A percentile compares a stretch with the other conserved stretches of the same genome.
phyloP scores from a whole-genome alignment of 2,797 vertebrate species.

The Champsocephalus gunnari region DNA sequence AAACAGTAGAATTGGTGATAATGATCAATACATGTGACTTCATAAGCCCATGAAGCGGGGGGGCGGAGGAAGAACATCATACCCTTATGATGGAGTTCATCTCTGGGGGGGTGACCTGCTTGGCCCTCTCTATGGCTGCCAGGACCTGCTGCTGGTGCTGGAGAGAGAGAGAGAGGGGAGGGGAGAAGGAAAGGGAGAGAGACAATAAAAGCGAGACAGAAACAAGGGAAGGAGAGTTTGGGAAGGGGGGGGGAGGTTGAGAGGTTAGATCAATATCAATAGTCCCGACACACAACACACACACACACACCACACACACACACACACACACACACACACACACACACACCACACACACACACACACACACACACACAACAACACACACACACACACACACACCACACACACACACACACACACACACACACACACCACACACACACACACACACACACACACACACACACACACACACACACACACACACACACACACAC shows the following conservation, averaged over 20 bases:
- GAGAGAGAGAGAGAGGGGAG: constrained; percentile 15
- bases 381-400: constrained; percentile 21
- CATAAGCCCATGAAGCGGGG: constrained; percentile 5
- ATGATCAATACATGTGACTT: constrained; percentile 40
- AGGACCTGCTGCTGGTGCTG: constrained; percentile 99
- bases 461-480: constrained; percentile 16
- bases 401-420: constrained; percentile 19
- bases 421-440: constrained; percentile 11
- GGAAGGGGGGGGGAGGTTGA: constrained; percentile 37
- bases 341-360: constrained; percentile 8
- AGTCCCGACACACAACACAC: constrained; percentile 57
- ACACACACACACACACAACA: constrained; percentile 16
- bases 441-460: constrained; percentile 17
- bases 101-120: constrained; percentile 97
- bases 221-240: constrained; percentile 55
- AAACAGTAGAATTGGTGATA: constrained; percentile 17
- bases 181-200: constrained; percentile 35
- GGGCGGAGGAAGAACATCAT: constrained; percentile 68
- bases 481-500: constrained; percentile 14
- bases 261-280: constrained; percentile 82
- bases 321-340: constrained; percentile 12
- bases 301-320: constrained; percentile 21
- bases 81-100: constrained; percentile 99
- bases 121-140: constrained; percentile 96
- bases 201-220: constrained; percentile 63